Percentiles rank a stretch among this genome's conserved stretches.
These are phyloP conservation scores for Bos indicus DNA, from an alignment of 2,113 vertebrate species.

Conservation along the genomic window DNA sequence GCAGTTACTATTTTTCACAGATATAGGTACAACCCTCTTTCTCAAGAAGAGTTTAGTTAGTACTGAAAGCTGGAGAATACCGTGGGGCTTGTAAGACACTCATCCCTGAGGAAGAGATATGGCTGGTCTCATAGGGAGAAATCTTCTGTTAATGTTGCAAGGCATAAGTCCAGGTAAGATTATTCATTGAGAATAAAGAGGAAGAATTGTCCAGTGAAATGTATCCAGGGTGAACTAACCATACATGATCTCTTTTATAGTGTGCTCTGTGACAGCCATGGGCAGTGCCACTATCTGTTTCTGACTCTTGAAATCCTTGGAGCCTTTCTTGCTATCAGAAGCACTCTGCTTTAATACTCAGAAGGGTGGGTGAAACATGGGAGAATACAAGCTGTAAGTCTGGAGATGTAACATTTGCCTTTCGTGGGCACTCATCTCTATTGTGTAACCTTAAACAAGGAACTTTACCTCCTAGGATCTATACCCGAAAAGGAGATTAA, in stretches of 20 bases:
- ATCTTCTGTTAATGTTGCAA: not conserved
- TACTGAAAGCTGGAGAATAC: not conserved
- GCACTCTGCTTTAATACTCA: not conserved
- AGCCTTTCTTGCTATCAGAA: not conserved
- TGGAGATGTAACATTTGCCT: not conserved
- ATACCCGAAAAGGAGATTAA: conserved; percentile 32
- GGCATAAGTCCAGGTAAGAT: not conserved
- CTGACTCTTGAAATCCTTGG: not conserved
- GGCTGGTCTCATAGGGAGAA: not conserved
- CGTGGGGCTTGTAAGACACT: not conserved
- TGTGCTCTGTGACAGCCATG: not conserved
- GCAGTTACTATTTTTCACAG: not conserved
- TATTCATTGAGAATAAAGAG: not conserved
- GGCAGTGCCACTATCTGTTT: not conserved
- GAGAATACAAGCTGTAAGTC: not conserved
- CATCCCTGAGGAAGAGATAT: not conserved
- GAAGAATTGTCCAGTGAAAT: not conserved
- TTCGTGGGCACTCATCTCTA: not conserved
- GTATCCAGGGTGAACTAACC: not conserved
- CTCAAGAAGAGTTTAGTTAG: not conserved
- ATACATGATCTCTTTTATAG: not conserved
- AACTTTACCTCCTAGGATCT: not conserved
- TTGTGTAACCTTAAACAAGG: not conserved
- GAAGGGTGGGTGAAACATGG: not conserved
- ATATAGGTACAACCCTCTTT: not conserved